phyloP scores from a whole-genome alignment of 2,113 vertebrate genomes.

The Thinocorus orbignyianus region DNA sequence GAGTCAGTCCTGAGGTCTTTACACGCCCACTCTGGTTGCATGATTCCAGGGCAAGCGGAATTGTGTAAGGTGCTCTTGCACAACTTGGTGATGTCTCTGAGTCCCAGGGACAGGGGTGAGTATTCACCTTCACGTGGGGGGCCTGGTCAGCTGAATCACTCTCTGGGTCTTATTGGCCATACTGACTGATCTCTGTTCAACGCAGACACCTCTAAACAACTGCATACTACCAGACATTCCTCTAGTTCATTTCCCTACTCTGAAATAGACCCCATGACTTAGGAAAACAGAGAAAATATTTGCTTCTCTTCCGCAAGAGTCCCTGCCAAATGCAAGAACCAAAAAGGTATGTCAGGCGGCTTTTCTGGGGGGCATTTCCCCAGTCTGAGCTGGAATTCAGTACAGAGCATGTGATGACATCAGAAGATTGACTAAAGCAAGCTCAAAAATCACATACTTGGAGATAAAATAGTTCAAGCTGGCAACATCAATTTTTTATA shows the following conservation, averaged over 20 bases:
- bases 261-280: neutral
- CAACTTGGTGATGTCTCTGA: neutral
- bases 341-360: neutral
- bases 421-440: neutral
- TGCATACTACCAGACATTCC: neutral
- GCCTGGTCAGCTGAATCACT: neutral
- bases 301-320: neutral
- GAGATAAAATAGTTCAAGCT: neutral
- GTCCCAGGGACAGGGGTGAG: neutral
- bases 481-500: neutral
- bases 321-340: neutral
- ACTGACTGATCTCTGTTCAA: neutral
- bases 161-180: neutral
- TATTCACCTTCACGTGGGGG: accelerated
- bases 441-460: neutral
- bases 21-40: neutral
- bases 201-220: neutral
- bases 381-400: neutral
- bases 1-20: neutral
- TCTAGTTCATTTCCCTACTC: neutral
- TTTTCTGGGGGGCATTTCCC: neutral
- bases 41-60: neutral
- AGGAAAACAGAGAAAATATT: neutral
- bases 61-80: neutral
- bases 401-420: neutral